These are phyloP conservation scores for Hoplostethus atlanticus DNA, from an alignment of 2,797 vertebrate species.

Conservation along the genomic window DNA sequence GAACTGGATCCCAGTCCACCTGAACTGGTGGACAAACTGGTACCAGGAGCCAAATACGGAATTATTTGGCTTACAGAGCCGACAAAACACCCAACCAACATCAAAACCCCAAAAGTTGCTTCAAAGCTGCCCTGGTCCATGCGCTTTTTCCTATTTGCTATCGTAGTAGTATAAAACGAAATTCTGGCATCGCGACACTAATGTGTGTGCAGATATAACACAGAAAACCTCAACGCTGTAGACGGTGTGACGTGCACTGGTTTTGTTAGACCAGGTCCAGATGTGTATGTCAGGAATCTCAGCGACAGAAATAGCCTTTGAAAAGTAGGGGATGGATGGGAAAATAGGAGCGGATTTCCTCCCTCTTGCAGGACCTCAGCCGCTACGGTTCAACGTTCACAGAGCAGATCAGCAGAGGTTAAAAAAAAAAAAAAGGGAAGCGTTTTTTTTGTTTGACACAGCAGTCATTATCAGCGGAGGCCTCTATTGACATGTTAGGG, in stretches of 20 bases:
- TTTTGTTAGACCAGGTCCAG: slow-evolving; percentile 68
- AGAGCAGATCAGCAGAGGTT: slow-evolving; percentile 38
- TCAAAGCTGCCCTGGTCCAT: no score
- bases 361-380: slow-evolving; percentile 35
- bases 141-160: no score
- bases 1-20: no score
- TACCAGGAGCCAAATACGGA: no score
- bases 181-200: background rate
- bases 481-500: slow-evolving; percentile 30
- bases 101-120: no score
- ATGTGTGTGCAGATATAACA: slow-evolving; percentile 30
- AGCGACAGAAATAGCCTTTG: slow-evolving; percentile 62
- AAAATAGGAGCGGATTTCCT: slow-evolving; percentile 73
- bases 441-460: slow-evolving; percentile 60
- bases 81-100: no score
- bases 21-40: no score
- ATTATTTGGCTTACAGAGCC: no score
- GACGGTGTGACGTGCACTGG: slow-evolving; percentile 46
- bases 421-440: slow-evolving; percentile 19
- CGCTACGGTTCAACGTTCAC: slow-evolving; percentile 41
- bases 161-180: no score
- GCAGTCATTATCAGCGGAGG: slow-evolving; percentile 67
- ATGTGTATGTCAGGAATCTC: slow-evolving; percentile 65
- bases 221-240: slow-evolving; percentile 36
- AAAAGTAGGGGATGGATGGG: slow-evolving; percentile 50